Evolutionary conservation across 35 echinoderm and acorn worm species (phyloP), one percentile per base, ranked within the genome.

Genomic region (Hemicentrotus pulcherrimus): DNA sequence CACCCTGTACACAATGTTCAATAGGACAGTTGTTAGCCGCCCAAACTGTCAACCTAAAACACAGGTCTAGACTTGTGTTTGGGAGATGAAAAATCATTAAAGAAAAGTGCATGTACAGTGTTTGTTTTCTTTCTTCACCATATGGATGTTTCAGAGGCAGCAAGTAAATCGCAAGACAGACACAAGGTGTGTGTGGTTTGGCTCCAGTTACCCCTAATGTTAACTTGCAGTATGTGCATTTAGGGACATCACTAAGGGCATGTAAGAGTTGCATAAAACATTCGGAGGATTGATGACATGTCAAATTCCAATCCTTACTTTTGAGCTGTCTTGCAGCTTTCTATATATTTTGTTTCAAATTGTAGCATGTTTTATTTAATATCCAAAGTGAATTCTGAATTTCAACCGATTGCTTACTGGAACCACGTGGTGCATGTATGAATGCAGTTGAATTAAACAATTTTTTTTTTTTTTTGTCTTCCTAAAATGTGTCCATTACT

Each of bases 81-180:
- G 65, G 24, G 22, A 78, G 19, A 78, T 78, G 65, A 78, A 78
- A 78, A 78, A 78, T 78, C 65, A 78, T 78, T 78, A 28, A n/a
- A 78, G 28, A 28, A 78, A 78, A 78, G 65, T 78, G 65, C 65
- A 78, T 22, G 65, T n/a, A 78, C 65, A 6, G 65, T 78, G 65
- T 78, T 78, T 78, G 65, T 78, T 78, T n/a, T 78, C 65, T 78
- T 78, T 78, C 65, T n/a, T n/a, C 65, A 78, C 65, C 65, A 78
- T 78, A 78, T 78, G 65, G 65, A 28, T n/a, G 65, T 78, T 78
- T 22, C 65, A 78, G 65, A 78, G 65, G 19, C 65, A n/a, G 65
- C 65, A 78, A 78, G 65, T 78, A 78, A 78, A 78, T 22, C n/a
- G 65, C 28, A n/a, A 78, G 65, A 78, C 65, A 78, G 65, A 28